Evolutionary conservation across 2,888 invertebrate genomes (phyloP).

Genomic region (Orthosia cruda): DNA sequence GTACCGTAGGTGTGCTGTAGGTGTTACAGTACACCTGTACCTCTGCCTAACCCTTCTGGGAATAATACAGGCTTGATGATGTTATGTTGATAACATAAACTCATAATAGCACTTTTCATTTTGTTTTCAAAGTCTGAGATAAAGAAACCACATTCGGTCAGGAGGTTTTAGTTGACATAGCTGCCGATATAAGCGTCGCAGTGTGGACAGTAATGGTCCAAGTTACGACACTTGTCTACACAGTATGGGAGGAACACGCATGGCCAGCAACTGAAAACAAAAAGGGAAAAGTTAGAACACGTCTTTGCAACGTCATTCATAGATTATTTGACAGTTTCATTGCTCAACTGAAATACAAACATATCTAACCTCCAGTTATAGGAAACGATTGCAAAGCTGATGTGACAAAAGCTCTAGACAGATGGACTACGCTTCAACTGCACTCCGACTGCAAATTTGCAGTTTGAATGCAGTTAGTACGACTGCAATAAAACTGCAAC

Average conservation of each 20-base stretch:
- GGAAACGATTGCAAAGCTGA: neutral
- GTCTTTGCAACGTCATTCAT: neutral
- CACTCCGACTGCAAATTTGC: no score
- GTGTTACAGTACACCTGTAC: no score
- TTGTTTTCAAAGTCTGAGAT: neutral
- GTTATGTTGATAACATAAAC: neutral
- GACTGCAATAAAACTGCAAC: no score
- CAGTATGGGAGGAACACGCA: slow-evolving; percentile 91
- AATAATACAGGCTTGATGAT: no score
- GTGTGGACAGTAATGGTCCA: slow-evolving; percentile 91
- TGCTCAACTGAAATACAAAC: no score
- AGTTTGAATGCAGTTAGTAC: no score
- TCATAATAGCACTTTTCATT: neutral
- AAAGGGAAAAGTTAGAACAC: neutral
- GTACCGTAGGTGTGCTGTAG: no score
- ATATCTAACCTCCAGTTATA: neutral
- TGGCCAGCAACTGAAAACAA: slow-evolving; percentile 28
- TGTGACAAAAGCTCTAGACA: neutral
- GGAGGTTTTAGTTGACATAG: slow-evolving; percentile 68
- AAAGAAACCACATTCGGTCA: neutral
- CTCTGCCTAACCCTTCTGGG: no score
- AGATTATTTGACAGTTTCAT: neutral
- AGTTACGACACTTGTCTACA: slow-evolving; percentile 89
- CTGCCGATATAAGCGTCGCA: slow-evolving; percentile 91
- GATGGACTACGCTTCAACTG: no score